Conservation (phyloP, 1,140 invertebrate genomes). For the Drosophila bocqueti region DNA sequence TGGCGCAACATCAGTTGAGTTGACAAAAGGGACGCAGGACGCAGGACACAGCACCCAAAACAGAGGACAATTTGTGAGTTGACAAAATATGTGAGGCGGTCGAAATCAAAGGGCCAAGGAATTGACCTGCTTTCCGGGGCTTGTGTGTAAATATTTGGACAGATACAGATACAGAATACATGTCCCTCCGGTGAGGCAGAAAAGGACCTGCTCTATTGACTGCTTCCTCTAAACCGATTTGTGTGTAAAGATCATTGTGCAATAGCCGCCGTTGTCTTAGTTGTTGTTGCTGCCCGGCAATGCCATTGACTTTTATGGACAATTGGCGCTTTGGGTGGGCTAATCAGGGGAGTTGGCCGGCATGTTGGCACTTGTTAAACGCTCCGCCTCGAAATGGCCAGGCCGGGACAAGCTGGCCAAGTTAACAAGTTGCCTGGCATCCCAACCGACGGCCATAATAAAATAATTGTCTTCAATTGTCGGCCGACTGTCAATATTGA, state of each 20-base stretch:
- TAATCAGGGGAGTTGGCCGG: conserved; percentile 40
- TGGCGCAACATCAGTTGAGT: conserved; percentile 32
- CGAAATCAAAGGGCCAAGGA: conserved; percentile 32
- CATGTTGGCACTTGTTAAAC: conserved; percentile 79
- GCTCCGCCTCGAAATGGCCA: conserved; percentile 66
- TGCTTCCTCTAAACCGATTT: conserved; percentile 56
- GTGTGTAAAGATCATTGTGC: conserved; percentile 53
- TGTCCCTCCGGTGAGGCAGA: conserved; percentile 21
- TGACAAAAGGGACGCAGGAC: conserved; percentile 56
- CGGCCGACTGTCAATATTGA: conserved; percentile 75
- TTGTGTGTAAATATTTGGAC: conserved; percentile 76
- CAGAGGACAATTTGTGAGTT: conserved; percentile 80
- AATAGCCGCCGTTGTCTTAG: background rate
- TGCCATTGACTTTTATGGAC: conserved; percentile 45
- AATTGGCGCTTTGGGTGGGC: conserved; percentile 79
- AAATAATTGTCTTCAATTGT: conserved; percentile 81
- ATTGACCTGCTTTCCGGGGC: conserved; percentile 44
- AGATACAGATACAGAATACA: conserved; percentile 36
- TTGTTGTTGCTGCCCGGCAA: conserved; percentile 6
- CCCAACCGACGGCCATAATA: conserved; percentile 59
- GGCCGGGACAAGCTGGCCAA: conserved; percentile 42
- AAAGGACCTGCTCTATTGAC: conserved; percentile 35
- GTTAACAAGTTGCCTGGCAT: conserved; percentile 76
- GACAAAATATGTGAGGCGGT: conserved; percentile 71
- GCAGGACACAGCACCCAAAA: conserved; percentile 10